phyloP scores from a whole-genome alignment of 2,888 invertebrate species.

The Callimorpha dominula region DNA sequence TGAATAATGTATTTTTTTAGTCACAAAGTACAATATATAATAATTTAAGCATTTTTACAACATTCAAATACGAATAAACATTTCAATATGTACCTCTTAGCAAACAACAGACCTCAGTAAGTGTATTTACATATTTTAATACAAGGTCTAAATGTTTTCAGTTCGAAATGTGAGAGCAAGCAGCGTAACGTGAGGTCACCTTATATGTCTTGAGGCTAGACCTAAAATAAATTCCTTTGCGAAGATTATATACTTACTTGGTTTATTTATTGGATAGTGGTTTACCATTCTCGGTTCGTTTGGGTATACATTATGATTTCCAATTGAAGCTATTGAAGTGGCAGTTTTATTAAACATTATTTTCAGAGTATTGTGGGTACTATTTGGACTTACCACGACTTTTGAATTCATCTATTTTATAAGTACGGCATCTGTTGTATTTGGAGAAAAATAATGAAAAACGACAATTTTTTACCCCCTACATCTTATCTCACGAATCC shows the following conservation, averaged over 20 bases:
- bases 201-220: slow-evolving; percentile 10
- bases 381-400: not conserved
- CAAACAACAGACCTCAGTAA: not conserved
- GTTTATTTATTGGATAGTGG: slow-evolving; percentile 12
- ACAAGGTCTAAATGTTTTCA: not conserved
- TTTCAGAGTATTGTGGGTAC: not conserved
- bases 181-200: slow-evolving; percentile 7
- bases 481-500: no score
- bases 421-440: not conserved
- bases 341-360: not conserved
- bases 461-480: no score
- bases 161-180: not conserved
- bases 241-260: slow-evolving; percentile 5
- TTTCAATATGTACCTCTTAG: not conserved
- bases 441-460: no score
- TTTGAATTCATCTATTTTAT: not conserved
- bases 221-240: slow-evolving; percentile 8
- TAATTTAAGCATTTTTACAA: no score
- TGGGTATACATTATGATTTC: slow-evolving; percentile 1
- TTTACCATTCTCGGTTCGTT: slow-evolving; percentile 9
- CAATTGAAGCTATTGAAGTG: slow-evolving; percentile 5
- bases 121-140: slow-evolving; percentile 1
- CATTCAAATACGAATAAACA: not conserved
- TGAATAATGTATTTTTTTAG: no score
- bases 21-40: no score